A percentile compares a stretch with the other conserved stretches of the same genome.
These are phyloP conservation scores for Candidula unifasciata DNA, from an alignment of 2,888 invertebrate genomes.

Conservation along the genomic window DNA sequence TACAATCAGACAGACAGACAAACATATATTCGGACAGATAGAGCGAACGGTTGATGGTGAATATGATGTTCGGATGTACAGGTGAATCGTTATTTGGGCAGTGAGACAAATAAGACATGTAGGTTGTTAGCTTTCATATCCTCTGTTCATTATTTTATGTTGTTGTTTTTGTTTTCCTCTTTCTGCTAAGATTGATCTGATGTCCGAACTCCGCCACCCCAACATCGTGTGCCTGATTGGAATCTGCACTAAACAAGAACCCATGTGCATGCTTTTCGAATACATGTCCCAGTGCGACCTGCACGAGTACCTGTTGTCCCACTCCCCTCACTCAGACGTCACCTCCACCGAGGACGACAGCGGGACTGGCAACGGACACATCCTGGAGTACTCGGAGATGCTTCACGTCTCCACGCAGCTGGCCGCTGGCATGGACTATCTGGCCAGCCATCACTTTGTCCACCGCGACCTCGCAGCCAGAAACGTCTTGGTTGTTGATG, in stretches of 20 bases:
- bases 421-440: constrained; percentile 80
- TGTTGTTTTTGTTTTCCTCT: neutral
- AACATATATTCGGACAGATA: too few species aligned
- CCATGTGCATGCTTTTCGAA: constrained; percentile 97
- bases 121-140: too few species aligned
- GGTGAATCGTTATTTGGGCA: too few species aligned
- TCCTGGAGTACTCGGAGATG: constrained; percentile 83
- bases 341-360: constrained; percentile 80
- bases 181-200: constrained; percentile 86
- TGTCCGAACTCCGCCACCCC: constrained; percentile 94
- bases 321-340: constrained; percentile 86
- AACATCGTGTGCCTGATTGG: constrained; percentile 97
- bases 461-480: constrained; percentile 97
- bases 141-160: too few species aligned
- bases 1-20: too few species aligned
- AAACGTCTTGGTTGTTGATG: constrained; percentile 96
- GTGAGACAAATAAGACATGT: too few species aligned
- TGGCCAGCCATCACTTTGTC: constrained; percentile 91
- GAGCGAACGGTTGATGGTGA: too few species aligned
- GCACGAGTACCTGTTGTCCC: constrained; percentile 94
- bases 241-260: constrained; percentile 90
- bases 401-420: constrained; percentile 87
- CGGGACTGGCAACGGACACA: constrained; percentile 81
- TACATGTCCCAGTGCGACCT: constrained; percentile 96
- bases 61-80: too few species aligned